These are phyloP conservation scores for Dynastes hyllus DNA, from an alignment of 2,888 invertebrate genomes.

Conservation along the genomic window DNA sequence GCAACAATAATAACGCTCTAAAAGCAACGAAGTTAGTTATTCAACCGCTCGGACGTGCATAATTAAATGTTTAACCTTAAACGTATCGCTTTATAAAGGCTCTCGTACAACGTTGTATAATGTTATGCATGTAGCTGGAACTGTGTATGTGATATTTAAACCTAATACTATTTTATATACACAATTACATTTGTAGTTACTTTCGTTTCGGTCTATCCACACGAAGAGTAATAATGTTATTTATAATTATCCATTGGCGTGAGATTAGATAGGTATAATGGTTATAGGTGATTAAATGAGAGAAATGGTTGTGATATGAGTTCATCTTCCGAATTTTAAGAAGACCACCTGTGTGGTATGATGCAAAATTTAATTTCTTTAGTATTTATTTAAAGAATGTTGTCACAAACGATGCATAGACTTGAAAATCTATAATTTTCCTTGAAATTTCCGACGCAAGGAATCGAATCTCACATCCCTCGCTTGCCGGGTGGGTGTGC, in stretches of 20 bases:
- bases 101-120: background rate
- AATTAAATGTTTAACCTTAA: conserved; percentile 25
- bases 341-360: too few species aligned
- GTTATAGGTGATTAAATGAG: too few species aligned
- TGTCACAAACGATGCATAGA: too few species aligned
- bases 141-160: conserved; percentile 2
- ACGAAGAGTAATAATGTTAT: background rate
- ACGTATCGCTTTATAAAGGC: conserved; percentile 5
- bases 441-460: too few species aligned
- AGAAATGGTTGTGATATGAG: too few species aligned
- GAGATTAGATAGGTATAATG: background rate
- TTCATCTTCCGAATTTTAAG: too few species aligned
- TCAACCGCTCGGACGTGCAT: conserved; percentile 13
- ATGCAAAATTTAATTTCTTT: too few species aligned
- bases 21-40: background rate
- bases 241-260: conserved; percentile 1
- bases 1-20: conserved; percentile 19
- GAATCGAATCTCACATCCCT: too few species aligned
- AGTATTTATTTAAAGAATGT: too few species aligned
- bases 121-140: background rate
- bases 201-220: background rate
- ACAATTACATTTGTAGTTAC: background rate
- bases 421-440: too few species aligned
- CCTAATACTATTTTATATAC: background rate
- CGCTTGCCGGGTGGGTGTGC: too few species aligned